Conservation (phyloP, 2,888 invertebrate species). For the Lasioglossum oenotherae region DNA sequence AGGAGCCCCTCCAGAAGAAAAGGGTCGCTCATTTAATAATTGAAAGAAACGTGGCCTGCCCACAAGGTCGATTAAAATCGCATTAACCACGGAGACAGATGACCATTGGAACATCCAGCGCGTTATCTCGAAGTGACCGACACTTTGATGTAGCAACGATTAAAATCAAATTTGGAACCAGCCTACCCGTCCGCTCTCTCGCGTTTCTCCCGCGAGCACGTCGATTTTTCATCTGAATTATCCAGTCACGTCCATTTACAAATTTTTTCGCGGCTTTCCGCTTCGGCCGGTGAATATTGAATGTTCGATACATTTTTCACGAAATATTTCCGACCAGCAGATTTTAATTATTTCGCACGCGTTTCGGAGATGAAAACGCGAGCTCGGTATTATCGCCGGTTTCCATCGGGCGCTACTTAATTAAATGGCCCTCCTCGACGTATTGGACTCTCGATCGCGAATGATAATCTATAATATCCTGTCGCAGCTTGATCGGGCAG, state of each 20-base stretch:
- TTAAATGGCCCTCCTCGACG: conserved; percentile 30
- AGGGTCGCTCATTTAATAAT: not conserved
- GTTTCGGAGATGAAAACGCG: not conserved
- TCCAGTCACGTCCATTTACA: not conserved
- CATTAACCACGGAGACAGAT: conserved; percentile 34
- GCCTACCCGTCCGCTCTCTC: not conserved
- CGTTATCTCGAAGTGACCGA: not conserved
- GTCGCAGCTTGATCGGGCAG: conserved; percentile 32
- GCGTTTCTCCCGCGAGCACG: not conserved
- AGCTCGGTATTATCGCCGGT: conserved; percentile 8
- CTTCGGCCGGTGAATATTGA: conserved; percentile 6
- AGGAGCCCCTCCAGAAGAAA: not conserved
- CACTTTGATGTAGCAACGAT: conserved; percentile 8
- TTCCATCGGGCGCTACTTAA: conserved; percentile 25
- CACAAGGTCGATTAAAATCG: conserved; percentile 56
- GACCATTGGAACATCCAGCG: not conserved
- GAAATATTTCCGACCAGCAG: not conserved
- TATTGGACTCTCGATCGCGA: conserved; percentile 21
- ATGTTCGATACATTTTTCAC: conserved; percentile 11
- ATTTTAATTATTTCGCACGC: not conserved
- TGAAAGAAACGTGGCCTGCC: not conserved
- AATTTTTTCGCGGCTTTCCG: not conserved
- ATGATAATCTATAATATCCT: conserved; percentile 47
- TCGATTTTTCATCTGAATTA: not conserved
- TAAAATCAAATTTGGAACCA: conserved; percentile 36